Evolutionary conservation across 2,888 invertebrate species (phyloP), one percentile per base, ranked within the genome.

Genomic region (Apotomis betuletana): DNA sequence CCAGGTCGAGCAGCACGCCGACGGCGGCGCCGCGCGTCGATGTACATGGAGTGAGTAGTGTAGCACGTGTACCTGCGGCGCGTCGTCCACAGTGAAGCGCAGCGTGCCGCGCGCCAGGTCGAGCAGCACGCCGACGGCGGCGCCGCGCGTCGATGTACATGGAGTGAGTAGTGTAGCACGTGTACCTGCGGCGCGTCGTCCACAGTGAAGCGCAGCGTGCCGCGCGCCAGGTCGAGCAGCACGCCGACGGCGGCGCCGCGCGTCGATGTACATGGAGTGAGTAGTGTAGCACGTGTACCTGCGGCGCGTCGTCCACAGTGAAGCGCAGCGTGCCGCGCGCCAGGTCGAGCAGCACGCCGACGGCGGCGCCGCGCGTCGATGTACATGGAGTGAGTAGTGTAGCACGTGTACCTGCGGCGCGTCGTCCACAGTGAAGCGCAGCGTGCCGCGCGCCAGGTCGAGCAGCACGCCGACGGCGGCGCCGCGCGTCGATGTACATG

Each of bases 51-150:
- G 27, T 27, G 27, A 44, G 44, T 44, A 8, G 44, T 44, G 44
- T 8, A 44, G 44, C 8, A 44, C 0, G 44, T 44, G 97, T 90
- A 98, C 96, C 44, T 44, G 44, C 44, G 44, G 44, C 44, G 44
- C 90, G 98, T 98, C 98, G 98, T 98, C 38, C 97, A 98, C 44
- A 98, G 94, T 83, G 97, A 96, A 49, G 96, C 95, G 90, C 98
- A 98, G 77, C 54, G 54, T 54, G 54, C 54, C 54, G 54, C 44
- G 44, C 6, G 44, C 44, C 44, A 44, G 44, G 44, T 44, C 44
- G 44, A 44, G 44, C 44, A 44, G 13, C 44, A 44, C 44, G 44
- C 44, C 44, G 44, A 44, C 44, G 44, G 44, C 44, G 44, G 44
- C 44, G 44, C 44, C 44, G 44, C 44, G 44, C 44, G 44, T 1